These are phyloP conservation scores for Semotilus atromaculatus DNA, from an alignment of 2,797 vertebrate species.

Conservation along the genomic window DNA sequence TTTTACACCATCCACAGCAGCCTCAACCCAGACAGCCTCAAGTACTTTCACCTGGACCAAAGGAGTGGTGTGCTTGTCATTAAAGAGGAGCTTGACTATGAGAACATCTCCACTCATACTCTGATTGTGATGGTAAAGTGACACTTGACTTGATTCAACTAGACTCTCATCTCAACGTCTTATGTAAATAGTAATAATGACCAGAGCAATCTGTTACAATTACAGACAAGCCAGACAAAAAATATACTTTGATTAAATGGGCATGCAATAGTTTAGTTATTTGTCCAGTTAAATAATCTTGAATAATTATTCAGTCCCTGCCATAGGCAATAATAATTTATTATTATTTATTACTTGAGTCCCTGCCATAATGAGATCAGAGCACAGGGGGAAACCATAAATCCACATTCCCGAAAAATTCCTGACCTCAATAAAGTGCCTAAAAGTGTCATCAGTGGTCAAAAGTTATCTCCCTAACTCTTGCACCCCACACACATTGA, in stretches of 20 bases:
- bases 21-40: slow-evolving; percentile 81
- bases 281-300: not conserved
- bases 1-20: slow-evolving; percentile 91
- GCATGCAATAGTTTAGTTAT: not conserved
- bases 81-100: slow-evolving; percentile 85
- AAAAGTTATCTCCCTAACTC: not conserved
- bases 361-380: not conserved
- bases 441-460: not conserved
- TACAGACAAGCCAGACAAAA: not conserved
- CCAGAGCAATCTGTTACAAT: not conserved
- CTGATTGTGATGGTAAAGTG: slow-evolving; percentile 90
- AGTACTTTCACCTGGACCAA: slow-evolving; percentile 91
- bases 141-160: slow-evolving; percentile 15
- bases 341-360: no score
- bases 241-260: not conserved
- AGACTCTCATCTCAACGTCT: slow-evolving; percentile 23
- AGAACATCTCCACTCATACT: slow-evolving; percentile 81
- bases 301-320: not conserved
- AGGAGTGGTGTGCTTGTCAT: slow-evolving; percentile 85
- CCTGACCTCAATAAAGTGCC: not conserved
- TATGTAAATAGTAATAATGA: slow-evolving; percentile 4
- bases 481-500: not conserved
- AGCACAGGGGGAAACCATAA: not conserved
- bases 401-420: slow-evolving; percentile 19
- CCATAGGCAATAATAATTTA: no score